These are phyloP conservation scores for Ciconia nigra DNA, from an alignment of 2,797 vertebrate genomes.

Conservation along the genomic window DNA sequence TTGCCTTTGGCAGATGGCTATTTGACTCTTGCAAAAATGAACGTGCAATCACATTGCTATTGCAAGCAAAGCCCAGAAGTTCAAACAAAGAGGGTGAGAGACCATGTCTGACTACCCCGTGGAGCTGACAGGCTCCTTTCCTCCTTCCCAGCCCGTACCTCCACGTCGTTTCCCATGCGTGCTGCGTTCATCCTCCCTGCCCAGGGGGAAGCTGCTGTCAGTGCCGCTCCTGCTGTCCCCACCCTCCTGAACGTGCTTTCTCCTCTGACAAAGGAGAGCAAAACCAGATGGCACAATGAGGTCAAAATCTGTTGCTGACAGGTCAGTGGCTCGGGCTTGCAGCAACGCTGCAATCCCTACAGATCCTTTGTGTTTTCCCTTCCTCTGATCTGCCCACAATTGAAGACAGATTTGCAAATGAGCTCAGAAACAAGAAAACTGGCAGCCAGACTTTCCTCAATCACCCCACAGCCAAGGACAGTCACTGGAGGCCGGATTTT, in stretches of 20 bases:
- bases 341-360: not conserved
- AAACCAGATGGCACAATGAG: not conserved
- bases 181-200: not conserved
- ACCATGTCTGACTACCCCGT: not conserved
- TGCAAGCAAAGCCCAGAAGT: not conserved
- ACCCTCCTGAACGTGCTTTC: not conserved
- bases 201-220: not conserved
- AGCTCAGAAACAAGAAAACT: not conserved
- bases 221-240: not conserved
- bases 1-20: not conserved
- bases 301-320: not conserved
- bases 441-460: not conserved
- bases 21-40: not conserved
- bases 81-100: not conserved
- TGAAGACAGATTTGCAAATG: constrained; percentile 7
- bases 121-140: not conserved
- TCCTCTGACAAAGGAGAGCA: not conserved
- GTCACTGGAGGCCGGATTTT: not conserved
- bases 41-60: not conserved
- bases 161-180: not conserved
- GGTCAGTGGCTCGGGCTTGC: not conserved
- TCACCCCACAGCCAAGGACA: not conserved
- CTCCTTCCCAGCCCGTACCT: not conserved
- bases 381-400: constrained; percentile 40
- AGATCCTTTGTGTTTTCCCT: not conserved